Conservation (phyloP, 2,888 invertebrate genomes). For the Anthophora plumipes region DNA sequence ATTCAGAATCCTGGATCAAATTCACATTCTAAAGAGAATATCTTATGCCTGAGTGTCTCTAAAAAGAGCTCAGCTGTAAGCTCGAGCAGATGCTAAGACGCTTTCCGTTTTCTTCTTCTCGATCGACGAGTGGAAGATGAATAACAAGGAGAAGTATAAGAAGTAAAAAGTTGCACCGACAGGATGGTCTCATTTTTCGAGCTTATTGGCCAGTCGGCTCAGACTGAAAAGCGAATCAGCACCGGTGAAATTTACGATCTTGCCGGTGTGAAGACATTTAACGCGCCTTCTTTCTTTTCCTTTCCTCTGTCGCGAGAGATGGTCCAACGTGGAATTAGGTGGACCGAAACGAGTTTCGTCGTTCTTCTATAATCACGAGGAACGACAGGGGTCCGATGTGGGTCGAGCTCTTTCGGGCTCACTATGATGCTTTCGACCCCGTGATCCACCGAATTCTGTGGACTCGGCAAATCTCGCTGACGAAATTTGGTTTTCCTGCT, state of each 20-base stretch:
- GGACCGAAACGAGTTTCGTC: slow-evolving; percentile 13
- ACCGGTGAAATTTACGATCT: slow-evolving; percentile 62
- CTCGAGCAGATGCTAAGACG: too few relatives aligned
- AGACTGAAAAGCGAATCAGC: slow-evolving; percentile 56
- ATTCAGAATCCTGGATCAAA: too few relatives aligned
- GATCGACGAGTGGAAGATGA: not conserved
- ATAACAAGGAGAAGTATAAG: not conserved
- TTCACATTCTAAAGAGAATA: too few relatives aligned
- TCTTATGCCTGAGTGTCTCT: too few relatives aligned
- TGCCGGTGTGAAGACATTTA: slow-evolving; percentile 54
- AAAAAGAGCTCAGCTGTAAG: too few relatives aligned
- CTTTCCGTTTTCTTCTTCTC: too few relatives aligned
- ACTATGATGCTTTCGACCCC: not conserved
- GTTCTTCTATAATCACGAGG: slow-evolving; percentile 23
- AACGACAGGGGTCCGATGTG: slow-evolving; percentile 24
- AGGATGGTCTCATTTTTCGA: slow-evolving; percentile 41
- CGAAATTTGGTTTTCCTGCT: not conserved
- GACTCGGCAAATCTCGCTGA: not conserved
- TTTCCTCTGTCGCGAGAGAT: slow-evolving; percentile 38
- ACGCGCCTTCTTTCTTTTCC: slow-evolving; percentile 49
- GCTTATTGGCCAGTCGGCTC: slow-evolving; percentile 44
- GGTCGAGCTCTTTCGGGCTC: not conserved
- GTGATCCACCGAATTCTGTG: not conserved
- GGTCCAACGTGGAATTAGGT: slow-evolving; percentile 50
- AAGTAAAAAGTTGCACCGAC: slow-evolving; percentile 23